A percentile compares a stretch with the other conserved stretches of the same genome.
Evolutionary conservation across 2,797 vertebrate genomes (phyloP).

Genomic region (Karalla daura): DNA sequence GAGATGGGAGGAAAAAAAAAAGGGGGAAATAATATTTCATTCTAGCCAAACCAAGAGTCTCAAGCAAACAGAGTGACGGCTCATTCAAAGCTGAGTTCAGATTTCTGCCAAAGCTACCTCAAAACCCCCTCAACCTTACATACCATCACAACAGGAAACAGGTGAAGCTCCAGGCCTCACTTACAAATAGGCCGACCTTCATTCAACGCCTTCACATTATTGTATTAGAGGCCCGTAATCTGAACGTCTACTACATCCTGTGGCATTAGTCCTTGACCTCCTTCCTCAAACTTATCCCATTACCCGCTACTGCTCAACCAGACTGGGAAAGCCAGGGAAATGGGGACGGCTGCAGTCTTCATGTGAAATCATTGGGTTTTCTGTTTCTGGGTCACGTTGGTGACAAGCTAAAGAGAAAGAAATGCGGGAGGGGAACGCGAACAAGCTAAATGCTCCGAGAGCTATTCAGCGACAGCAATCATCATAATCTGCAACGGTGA

Average conservation of each 20-base stretch:
- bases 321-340: not conserved
- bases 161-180: not conserved
- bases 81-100: slow-evolving; percentile 18
- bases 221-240: not conserved
- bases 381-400: slow-evolving; percentile 31
- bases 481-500: not conserved
- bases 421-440: not conserved
- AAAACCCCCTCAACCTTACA: not conserved
- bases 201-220: not conserved
- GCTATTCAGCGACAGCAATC: not conserved
- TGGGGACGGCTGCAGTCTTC: not conserved
- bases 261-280: not conserved
- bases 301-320: not conserved
- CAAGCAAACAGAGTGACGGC: slow-evolving; percentile 50
- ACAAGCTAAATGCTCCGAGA: not conserved
- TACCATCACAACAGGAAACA: not conserved
- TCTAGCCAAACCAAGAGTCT: slow-evolving; percentile 6
- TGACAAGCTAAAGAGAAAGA: not conserved
- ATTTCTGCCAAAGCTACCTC: not conserved
- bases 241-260: not conserved
- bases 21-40: slow-evolving; percentile 35
- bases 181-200: not conserved
- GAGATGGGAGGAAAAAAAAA: slow-evolving; percentile 19
- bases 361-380: not conserved
- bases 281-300: slow-evolving; percentile 12